Evolutionary conservation across 2,113 vertebrate genomes (phyloP), one percentile per base, ranked within the genome.

Genomic region (Catharus bicknelli): DNA sequence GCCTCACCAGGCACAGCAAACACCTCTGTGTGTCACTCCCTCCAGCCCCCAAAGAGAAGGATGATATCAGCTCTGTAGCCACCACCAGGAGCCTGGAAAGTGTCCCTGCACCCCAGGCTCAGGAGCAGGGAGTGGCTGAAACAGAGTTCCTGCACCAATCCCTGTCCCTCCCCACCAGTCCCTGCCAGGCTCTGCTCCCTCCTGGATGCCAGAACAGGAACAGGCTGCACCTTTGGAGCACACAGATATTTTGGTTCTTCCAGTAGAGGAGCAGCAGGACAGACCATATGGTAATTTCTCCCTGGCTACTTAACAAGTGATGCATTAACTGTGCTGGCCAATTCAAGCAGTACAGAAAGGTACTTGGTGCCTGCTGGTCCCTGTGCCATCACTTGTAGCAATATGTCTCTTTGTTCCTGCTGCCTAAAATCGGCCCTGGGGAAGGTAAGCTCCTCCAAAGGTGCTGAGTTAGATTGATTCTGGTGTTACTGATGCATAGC

Each of bases 191-290:
- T 62, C 57, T 34, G 79, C 83, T 80, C 79, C 82, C 79, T 73
- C 54, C 88, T 64, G 88, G 69, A 20, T 10, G 25, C 34, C 9
- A 14, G 40, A 47, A 69, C 0, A 0, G 50, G 70, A 79, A 86
- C 66, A 64, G 61, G 81, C 81, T 83, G 81, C 15, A 3, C 69
- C 53, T 89, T 90, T 45, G 61, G 36, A 89, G 20, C 3, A 57
- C 63, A 61, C 20, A 5, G 22, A 83, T n/a, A 54, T 87, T 90
- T 87, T 69, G 45, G 58, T 82, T 77, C 74, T 78, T 72, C 47
- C 77, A 85, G 63, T 0, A 74, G 75, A 89, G 59, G 82, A 95
- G 77, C 96, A 96, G 95, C 93, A 94, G 87, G 95, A 84, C 13
- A 0, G 25, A 78, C 93, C 93, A 96, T 93, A 94, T 94, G 96